phyloP scores from a whole-genome alignment of 2,888 invertebrate species.

The Pollenia amentaria region DNA sequence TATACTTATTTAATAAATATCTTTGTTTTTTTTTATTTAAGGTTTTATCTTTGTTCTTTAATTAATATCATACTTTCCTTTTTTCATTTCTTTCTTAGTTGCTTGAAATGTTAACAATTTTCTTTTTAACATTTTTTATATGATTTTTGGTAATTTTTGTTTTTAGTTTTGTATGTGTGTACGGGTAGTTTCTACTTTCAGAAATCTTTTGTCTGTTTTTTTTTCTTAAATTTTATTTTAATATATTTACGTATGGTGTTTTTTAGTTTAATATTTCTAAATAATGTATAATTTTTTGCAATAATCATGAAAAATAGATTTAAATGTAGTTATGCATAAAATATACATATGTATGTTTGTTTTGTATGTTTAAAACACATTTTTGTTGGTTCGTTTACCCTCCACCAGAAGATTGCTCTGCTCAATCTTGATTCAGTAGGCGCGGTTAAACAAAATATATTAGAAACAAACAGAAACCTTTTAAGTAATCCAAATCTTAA shows the following conservation, averaged over 20 bases:
- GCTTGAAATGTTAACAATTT: slow-evolving; percentile 41
- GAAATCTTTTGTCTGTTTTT: background rate
- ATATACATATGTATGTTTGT: background rate
- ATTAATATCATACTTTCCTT: slow-evolving; percentile 27
- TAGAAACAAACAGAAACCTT: no score
- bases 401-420: no score
- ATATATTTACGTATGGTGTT: slow-evolving; percentile 22
- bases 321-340: slow-evolving; percentile 40
- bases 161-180: slow-evolving; percentile 2
- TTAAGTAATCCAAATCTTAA: no score
- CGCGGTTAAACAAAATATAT: no score
- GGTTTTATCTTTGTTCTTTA: background rate
- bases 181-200: slow-evolving; percentile 1
- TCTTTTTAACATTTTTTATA: slow-evolving; percentile 17
- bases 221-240: slow-evolving; percentile 5
- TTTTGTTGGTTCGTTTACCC: background rate
- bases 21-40: slow-evolving; percentile 7
- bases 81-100: slow-evolving; percentile 5
- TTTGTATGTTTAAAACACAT: background rate
- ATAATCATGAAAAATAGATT: slow-evolving; percentile 35
- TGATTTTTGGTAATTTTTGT: background rate
- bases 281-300: slow-evolving; percentile 10
- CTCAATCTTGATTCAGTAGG: no score
- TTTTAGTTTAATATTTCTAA: background rate
- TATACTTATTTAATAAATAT: slow-evolving; percentile 37